Evolutionary conservation across 2,113 vertebrate species (phyloP), one percentile per base, ranked within the genome.

Genomic region (Pseudopodoces humilis): DNA sequence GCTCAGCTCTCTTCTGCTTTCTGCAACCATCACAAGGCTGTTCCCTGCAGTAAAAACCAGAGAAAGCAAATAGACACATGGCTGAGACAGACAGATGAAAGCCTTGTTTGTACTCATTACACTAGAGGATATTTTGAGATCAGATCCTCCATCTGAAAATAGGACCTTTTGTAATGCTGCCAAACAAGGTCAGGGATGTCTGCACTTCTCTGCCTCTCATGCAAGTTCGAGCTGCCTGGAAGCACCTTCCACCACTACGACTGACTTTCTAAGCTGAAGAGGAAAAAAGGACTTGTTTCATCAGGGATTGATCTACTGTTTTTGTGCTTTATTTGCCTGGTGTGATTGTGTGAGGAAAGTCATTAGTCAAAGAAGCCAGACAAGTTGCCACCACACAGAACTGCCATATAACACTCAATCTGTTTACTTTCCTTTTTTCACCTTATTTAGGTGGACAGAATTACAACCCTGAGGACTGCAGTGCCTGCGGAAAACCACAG

Each of bases 81-180:
- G 44, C 53, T 88, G 74, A 96, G 75, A 67, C 70, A 92, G 62
- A 47, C 25, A 53, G 56, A 92, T 89, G 71, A 86, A 91, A 85
- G 79, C 19, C 59, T 83, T 59, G 6, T 85, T 95, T 88, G 62
- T 95, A 74, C 55, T 95, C 55, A 18, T 88, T 92, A 82, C 86
- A 69, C 33, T 47, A 56, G 81, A 91, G 90, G 68, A 96, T 86
- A 79, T 95, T 95, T 95, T 11, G 28, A 86, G 78, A 93, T 80
- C 82, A 92, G 81, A 72, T 91, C 78, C 86, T 90, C 65, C 75
- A 72, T 94, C 83, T 91, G 75, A 96, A 97, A 93, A 64, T 70
- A 28, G 8, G 39, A 90, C 90, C 86, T 94, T 77, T 86, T 31
- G 8, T 90, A 95, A 76, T 69, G 6, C 71, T 79, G 82, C 68